Evolutionary conservation across 2,888 invertebrate genomes (phyloP).

Genomic region (Rambutsinella grinnellia): DNA sequence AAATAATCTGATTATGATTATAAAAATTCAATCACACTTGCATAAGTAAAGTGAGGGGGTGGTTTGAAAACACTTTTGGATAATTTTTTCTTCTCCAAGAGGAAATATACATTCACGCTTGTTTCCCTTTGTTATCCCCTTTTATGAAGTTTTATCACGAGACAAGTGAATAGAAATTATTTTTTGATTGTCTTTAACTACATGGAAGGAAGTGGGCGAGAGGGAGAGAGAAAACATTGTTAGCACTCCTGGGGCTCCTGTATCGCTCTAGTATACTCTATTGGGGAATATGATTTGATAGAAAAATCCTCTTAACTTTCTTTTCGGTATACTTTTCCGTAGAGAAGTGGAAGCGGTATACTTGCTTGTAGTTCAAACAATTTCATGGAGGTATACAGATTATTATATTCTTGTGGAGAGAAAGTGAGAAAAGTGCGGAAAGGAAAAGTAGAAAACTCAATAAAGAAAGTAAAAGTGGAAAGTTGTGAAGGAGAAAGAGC

Average conservation of each 20-base stretch:
- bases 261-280: neutral
- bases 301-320: too few species aligned
- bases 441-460: slow-evolving; percentile 4
- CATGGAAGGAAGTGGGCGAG: slow-evolving; percentile 21
- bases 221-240: slow-evolving; percentile 1
- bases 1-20: too few species aligned
- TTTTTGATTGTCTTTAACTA: slow-evolving; percentile 10
- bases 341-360: neutral
- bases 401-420: neutral
- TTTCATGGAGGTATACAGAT: neutral
- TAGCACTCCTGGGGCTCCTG: neutral
- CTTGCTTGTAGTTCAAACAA: neutral
- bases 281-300: too few species aligned
- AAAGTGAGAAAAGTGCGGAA: slow-evolving; percentile 6
- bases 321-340: neutral
- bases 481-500: slow-evolving; percentile 12
- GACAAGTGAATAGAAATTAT: slow-evolving; percentile 37
- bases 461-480: slow-evolving; percentile 21
- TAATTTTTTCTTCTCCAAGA: too few species aligned
- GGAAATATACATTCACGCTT: too few species aligned
- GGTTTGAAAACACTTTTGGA: too few species aligned
- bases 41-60: too few species aligned
- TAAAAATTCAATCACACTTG: too few species aligned
- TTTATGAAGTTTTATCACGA: slow-evolving; percentile 8
- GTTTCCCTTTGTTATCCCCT: neutral